These are phyloP conservation scores for Monopterus albus DNA, from an alignment of 2,113 vertebrate species.

Conservation along the genomic window DNA sequence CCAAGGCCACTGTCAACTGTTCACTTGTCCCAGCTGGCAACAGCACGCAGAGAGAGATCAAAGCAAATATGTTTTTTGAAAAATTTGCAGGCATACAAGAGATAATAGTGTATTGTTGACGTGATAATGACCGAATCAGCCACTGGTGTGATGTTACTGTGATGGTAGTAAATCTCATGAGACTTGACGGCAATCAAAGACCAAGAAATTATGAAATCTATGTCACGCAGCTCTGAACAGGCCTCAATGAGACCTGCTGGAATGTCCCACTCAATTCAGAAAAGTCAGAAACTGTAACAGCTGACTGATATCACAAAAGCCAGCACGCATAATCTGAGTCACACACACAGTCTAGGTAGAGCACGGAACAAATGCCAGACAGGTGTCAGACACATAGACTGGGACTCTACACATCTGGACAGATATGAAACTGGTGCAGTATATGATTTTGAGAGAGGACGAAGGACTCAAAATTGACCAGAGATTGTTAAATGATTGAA, in stretches of 20 bases:
- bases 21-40: conserved; percentile 38
- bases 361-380: conserved; percentile 20
- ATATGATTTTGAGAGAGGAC: too few relatives aligned
- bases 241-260: conserved; percentile 54
- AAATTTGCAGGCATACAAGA: not conserved
- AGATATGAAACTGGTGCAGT: not conserved
- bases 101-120: conserved; percentile 5
- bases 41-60: conserved; percentile 37
- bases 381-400: conserved; percentile 4
- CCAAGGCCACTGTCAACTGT: not conserved
- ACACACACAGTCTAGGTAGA: conserved; percentile 57
- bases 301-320: conserved; percentile 75
- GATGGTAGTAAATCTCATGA: too few relatives aligned
- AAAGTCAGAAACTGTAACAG: conserved; percentile 66
- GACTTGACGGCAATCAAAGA: not conserved
- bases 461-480: not conserved
- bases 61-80: conserved; percentile 32
- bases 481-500: not conserved
- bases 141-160: not conserved
- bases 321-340: conserved; percentile 68
- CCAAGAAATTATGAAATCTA: conserved; percentile 25
- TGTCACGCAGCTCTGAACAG: conserved; percentile 41
- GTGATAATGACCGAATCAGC: conserved; percentile 16
- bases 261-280: conserved; percentile 66
- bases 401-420: not conserved